Conservation (phyloP, 1,140 invertebrate species). For the Papilio polytes region DNA sequence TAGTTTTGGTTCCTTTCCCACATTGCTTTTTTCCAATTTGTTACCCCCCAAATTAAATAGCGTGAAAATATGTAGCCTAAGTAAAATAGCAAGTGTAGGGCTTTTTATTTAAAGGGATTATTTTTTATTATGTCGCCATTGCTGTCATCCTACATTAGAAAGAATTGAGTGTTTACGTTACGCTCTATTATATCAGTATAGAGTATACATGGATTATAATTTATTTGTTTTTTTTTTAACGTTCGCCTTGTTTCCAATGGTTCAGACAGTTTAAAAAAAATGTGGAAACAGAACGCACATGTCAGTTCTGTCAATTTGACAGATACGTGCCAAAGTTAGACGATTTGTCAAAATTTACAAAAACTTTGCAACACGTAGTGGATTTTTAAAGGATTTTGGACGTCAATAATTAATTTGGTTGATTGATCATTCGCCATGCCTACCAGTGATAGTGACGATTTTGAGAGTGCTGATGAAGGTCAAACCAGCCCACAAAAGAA, state of each 20-base stretch:
- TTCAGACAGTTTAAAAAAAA: background rate
- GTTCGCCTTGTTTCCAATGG: background rate
- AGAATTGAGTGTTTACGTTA: too few relatives aligned
- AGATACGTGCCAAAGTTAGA: constrained; percentile 34
- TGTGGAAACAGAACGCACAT: background rate
- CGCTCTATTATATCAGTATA: too few relatives aligned
- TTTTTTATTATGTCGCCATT: too few relatives aligned
- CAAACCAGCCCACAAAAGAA: constrained; percentile 60
- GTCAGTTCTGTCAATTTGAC: constrained; percentile 9
- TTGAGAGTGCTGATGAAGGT: constrained; percentile 88
- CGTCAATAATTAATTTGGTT: constrained; percentile 41
- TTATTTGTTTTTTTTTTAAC: background rate
- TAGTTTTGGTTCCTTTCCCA: too few relatives aligned
- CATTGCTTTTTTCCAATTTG: too few relatives aligned
- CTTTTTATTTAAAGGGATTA: too few relatives aligned
- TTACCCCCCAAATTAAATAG: too few relatives aligned
- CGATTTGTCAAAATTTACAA: constrained; percentile 39
- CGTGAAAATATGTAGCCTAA: too few relatives aligned
- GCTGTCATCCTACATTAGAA: too few relatives aligned
- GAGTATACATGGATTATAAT: background rate
- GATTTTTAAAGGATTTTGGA: constrained; percentile 26
- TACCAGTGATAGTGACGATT: constrained; percentile 89
- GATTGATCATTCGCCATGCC: constrained; percentile 82
- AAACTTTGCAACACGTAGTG: constrained; percentile 51
- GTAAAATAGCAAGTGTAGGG: too few relatives aligned